Evolutionary conservation across 92 coral and sea anemone genomes (phyloP).

Genomic region (Galaxea fascicularis): DNA sequence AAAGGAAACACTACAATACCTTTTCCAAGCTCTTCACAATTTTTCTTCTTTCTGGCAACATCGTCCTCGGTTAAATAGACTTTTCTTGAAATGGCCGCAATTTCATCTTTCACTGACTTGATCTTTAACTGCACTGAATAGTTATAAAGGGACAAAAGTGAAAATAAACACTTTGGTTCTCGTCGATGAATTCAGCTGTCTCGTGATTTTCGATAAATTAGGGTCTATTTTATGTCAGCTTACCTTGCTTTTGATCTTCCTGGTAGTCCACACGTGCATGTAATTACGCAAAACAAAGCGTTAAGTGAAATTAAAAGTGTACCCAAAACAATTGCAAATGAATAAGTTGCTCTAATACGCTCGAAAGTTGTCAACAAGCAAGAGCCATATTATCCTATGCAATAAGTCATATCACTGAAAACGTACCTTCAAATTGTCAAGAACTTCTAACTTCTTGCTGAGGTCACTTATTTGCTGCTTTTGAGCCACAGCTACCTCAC

Average conservation of each 20-base stretch:
- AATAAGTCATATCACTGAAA: no score
- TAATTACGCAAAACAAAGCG: background rate
- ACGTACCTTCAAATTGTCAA: slow-evolving; percentile 70
- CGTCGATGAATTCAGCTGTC: background rate
- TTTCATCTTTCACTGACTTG: slow-evolving; percentile 62
- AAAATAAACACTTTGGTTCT: background rate
- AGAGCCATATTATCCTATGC: no score
- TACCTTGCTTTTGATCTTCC: slow-evolving; percentile 42
- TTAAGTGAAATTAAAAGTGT: no score
- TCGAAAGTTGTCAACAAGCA: no score
- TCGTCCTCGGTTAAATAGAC: slow-evolving; percentile 70
- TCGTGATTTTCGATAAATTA: no score
- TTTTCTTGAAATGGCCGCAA: slow-evolving; percentile 77
- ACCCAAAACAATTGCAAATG: background rate
- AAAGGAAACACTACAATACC: slow-evolving; percentile 24
- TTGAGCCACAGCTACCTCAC: slow-evolving; percentile 89
- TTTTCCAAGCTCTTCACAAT: slow-evolving; percentile 55
- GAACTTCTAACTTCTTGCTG: slow-evolving; percentile 60
- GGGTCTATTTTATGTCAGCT: background rate
- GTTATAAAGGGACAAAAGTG: background rate
- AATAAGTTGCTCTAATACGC: background rate
- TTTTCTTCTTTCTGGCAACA: slow-evolving; percentile 36
- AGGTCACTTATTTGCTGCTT: slow-evolving; percentile 77
- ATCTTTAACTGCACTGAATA: slow-evolving; percentile 68
- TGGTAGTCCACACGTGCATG: background rate